A percentile compares a stretch with the other conserved stretches of the same genome.
Evolutionary conservation across 2,888 invertebrate genomes (phyloP).

Genomic region (Calephelis perditalis): DNA sequence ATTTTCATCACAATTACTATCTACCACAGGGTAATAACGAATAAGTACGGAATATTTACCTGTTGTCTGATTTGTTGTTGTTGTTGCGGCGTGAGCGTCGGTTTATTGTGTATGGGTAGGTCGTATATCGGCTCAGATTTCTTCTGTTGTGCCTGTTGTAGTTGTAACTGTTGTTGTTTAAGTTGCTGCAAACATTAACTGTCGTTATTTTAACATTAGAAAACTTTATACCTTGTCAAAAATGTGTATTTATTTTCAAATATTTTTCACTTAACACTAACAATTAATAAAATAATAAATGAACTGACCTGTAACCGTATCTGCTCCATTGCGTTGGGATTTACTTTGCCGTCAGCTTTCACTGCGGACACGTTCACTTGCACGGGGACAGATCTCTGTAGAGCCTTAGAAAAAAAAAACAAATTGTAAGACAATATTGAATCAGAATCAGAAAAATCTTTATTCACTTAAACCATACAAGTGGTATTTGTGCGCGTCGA

Average conservation of each 20-base stretch:
- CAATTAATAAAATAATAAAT: too few species aligned
- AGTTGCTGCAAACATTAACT: constrained; percentile 26
- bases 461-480: too few species aligned
- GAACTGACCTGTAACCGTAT: constrained; percentile 52
- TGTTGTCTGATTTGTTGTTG: constrained; percentile 37
- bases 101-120: constrained; percentile 66
- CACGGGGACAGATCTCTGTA: constrained; percentile 44
- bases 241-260: too few species aligned
- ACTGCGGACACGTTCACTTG: constrained; percentile 43
- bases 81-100: constrained; percentile 46
- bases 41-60: constrained; percentile 14
- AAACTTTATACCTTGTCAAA: background rate
- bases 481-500: too few species aligned
- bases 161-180: constrained; percentile 35
- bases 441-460: too few species aligned
- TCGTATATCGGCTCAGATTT: constrained; percentile 70
- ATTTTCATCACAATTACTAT: too few species aligned
- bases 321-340: constrained; percentile 62
- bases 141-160: constrained; percentile 43
- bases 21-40: too few species aligned
- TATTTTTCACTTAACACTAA: too few species aligned
- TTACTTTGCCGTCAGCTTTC: constrained; percentile 58
- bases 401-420: constrained; percentile 34
- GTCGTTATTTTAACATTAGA: constrained; percentile 5
- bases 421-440: too few species aligned